These are phyloP conservation scores for Dermatemys mawii DNA, from an alignment of 2,113 vertebrate genomes.

Conservation along the genomic window DNA sequence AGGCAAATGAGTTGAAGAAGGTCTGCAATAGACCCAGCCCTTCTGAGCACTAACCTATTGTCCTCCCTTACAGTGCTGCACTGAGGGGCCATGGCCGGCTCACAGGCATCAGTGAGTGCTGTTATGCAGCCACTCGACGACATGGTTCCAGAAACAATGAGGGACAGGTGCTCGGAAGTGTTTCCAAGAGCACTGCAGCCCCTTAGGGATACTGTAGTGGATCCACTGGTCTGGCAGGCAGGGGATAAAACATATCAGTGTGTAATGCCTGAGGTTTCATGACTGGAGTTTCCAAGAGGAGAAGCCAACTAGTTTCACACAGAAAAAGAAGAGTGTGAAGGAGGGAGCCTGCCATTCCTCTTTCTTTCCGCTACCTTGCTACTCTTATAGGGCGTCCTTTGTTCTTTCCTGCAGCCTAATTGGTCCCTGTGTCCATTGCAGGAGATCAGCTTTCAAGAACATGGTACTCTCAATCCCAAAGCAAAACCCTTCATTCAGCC, in stretches of 20 bases:
- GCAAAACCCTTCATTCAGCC: not conserved
- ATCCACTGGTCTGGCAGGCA: not conserved
- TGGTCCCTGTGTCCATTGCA: not conserved
- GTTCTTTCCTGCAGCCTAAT: not conserved
- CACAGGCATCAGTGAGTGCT: not conserved
- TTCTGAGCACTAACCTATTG: not conserved
- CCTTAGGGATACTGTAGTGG: not conserved
- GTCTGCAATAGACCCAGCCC: not conserved
- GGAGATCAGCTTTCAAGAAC: not conserved
- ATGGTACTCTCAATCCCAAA: not conserved
- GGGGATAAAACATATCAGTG: not conserved
- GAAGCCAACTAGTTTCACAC: not conserved
- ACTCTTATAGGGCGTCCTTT: not conserved
- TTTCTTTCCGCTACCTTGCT: not conserved
- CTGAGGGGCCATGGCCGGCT: rapidly evolving
- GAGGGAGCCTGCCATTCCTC: not conserved
- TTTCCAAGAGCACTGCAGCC: not conserved
- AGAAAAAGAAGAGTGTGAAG: not conserved
- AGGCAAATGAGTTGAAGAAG: not conserved
- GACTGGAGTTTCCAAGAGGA: not conserved
- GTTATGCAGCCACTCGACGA: not conserved
- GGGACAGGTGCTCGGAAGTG: not conserved
- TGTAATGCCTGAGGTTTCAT: not conserved
- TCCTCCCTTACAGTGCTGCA: not conserved
- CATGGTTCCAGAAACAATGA: not conserved